These are phyloP conservation scores for Stichopus horrens DNA, from an alignment of 53 echinoderm and acorn worm species.

Conservation along the genomic window DNA sequence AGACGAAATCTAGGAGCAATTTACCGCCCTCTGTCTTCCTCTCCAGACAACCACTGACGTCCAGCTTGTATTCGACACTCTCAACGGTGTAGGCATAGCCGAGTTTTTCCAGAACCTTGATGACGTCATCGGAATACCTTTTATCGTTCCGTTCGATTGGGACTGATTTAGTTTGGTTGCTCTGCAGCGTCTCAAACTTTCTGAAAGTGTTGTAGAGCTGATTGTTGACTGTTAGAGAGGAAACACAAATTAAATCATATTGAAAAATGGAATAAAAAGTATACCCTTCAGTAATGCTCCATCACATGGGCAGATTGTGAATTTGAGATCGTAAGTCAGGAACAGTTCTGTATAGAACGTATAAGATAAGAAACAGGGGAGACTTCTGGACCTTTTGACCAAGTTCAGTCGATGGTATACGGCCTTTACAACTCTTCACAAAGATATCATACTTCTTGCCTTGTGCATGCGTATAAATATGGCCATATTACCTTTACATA, in stretches of 20 bases:
- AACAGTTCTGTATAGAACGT: too few relatives aligned
- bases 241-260: background rate
- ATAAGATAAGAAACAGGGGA: too few relatives aligned
- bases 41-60: constrained; percentile 81
- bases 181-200: constrained; percentile 62
- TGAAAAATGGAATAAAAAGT: background rate
- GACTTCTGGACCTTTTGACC: too few relatives aligned
- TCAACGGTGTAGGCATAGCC: constrained; percentile 65
- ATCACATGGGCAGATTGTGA: too few relatives aligned
- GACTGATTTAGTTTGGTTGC: constrained; percentile 44
- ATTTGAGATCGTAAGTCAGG: too few relatives aligned
- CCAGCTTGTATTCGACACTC: constrained; percentile 70
- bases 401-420: too few relatives aligned
- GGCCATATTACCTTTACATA: too few relatives aligned
- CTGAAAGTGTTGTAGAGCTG: constrained; percentile 76
- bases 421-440: too few relatives aligned
- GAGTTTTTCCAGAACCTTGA: constrained; percentile 61
- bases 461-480: too few relatives aligned
- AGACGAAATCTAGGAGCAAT: constrained; percentile 78
- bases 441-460: too few relatives aligned
- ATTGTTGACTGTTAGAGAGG: constrained; percentile 56
- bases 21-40: constrained; percentile 60
- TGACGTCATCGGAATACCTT: constrained; percentile 78
- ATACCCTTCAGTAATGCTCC: too few relatives aligned
- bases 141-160: constrained; percentile 70